phyloP scores from a whole-genome alignment of 1,140 invertebrate genomes.

The Pogonomyrmex barbatus region DNA sequence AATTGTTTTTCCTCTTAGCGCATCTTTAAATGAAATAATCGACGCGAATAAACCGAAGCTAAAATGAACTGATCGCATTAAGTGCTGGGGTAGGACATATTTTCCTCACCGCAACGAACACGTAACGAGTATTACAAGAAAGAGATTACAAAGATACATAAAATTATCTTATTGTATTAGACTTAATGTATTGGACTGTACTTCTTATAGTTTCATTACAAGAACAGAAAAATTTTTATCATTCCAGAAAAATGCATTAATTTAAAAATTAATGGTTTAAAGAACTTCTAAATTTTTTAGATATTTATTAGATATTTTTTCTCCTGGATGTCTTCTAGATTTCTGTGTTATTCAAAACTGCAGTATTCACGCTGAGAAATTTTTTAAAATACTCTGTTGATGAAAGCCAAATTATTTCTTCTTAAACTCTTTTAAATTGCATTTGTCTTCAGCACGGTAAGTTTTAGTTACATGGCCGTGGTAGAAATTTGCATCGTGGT shows the following conservation, averaged over 20 bases:
- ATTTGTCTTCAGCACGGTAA: background rate
- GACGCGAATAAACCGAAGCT: background rate
- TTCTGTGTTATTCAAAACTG: background rate
- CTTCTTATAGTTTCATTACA: constrained; percentile 4
- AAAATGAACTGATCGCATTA: background rate
- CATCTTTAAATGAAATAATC: background rate
- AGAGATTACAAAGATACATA: background rate
- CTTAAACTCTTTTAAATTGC: constrained; percentile 3
- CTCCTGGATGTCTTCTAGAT: background rate
- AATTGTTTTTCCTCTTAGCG: background rate
- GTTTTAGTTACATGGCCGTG: constrained; percentile 53
- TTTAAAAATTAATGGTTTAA: background rate
- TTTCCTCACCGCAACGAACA: background rate
- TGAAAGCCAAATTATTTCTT: background rate
- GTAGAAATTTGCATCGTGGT: constrained; percentile 19
- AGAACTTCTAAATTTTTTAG: background rate
- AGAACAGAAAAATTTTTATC: background rate
- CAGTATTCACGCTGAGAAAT: background rate
- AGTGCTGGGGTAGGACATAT: background rate
- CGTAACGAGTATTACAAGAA: background rate
- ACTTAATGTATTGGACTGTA: background rate
- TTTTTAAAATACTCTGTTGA: background rate
- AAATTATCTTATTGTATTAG: background rate
- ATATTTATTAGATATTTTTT: background rate
- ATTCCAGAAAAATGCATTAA: background rate